Evolutionary conservation across 2,888 invertebrate species (phyloP).

Genomic region (Leptopilina drosophilae): DNA sequence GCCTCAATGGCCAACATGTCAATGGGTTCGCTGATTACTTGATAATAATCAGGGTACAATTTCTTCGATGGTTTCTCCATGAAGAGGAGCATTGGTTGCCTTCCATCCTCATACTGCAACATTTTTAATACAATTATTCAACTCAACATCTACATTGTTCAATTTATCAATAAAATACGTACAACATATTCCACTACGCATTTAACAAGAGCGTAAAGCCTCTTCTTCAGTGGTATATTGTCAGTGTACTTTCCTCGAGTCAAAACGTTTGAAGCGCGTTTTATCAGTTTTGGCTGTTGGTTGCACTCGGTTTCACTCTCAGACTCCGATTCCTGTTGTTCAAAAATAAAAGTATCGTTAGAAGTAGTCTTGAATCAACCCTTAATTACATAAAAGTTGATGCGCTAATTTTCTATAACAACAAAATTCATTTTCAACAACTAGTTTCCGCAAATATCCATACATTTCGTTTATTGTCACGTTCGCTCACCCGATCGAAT

Average conservation of each 20-base stretch:
- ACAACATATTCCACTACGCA: slow-evolving; percentile 84
- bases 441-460: not conserved
- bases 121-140: slow-evolving; percentile 25
- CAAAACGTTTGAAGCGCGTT: slow-evolving; percentile 73
- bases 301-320: slow-evolving; percentile 73
- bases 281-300: slow-evolving; percentile 73
- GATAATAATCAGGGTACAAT: slow-evolving; percentile 96
- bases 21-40: slow-evolving; percentile 94
- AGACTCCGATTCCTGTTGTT: slow-evolving; percentile 72
- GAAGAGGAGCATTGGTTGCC: slow-evolving; percentile 93
- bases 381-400: not conserved
- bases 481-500: slow-evolving; percentile 79
- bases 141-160: not conserved
- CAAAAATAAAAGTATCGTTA: slow-evolving; percentile 15
- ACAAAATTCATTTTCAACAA: slow-evolving; percentile 9
- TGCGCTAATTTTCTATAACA: no score
- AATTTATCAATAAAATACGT: slow-evolving; percentile 65
- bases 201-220: slow-evolving; percentile 89
- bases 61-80: slow-evolving; percentile 98
- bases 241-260: slow-evolving; percentile 78
- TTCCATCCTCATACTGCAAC: slow-evolving; percentile 84
- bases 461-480: slow-evolving; percentile 22
- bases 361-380: not conserved
- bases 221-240: slow-evolving; percentile 85
- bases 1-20: slow-evolving; percentile 96